Base-by-base conservation (phyloP, 2,113 vertebrate species). In the Cyphomyrus plagiostoma region DNA sequence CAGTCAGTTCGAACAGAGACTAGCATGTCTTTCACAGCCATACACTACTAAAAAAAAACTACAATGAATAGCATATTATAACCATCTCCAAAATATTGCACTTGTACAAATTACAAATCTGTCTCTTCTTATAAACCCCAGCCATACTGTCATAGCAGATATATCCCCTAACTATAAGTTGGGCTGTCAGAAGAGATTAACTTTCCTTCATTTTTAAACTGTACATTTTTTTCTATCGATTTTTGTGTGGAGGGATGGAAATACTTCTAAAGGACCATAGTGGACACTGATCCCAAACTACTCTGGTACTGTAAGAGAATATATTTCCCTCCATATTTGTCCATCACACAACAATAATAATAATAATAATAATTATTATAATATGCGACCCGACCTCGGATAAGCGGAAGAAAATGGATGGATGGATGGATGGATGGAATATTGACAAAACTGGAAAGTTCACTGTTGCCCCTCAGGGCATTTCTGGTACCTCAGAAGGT, bases 271-370 rank as follows among this genome's bases (percentile, higher is more conserved):
- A 50, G 5, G 82, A 35, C 17, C 15, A 3, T 86, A 46, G 87
- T 42, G 46, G n/a, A 50, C 80, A 45, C 52, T n/a, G 39, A 26
- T 45, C 46, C 87, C 90, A 56, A 87, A 84, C 15, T 15, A 77
- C 3, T 15, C 1, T 19, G 62, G 9, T 45, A 58, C 45, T 90
- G 89, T 90, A 91, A 92, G 90, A 49, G 89, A 91, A 92, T 90
- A 87, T 89, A 92, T 92, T 93, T 92, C 92, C 87, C 84, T 66
- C 58, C 58, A 11, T 30, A 88, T 91, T 88, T 74, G 35, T 92
- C 90, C 87, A 90, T 89, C 35, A 45, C 42, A 83, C 85, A 89
- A 90, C 84, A 89, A 66, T 66, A 89, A 53, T 52, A 49, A 49
- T 49, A 49, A 49, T 49, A 49, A 49, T 49, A 89, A 89, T 84